Base-by-base conservation (phyloP, 2,113 vertebrate genomes). In the Peromyscus leucopus region DNA sequence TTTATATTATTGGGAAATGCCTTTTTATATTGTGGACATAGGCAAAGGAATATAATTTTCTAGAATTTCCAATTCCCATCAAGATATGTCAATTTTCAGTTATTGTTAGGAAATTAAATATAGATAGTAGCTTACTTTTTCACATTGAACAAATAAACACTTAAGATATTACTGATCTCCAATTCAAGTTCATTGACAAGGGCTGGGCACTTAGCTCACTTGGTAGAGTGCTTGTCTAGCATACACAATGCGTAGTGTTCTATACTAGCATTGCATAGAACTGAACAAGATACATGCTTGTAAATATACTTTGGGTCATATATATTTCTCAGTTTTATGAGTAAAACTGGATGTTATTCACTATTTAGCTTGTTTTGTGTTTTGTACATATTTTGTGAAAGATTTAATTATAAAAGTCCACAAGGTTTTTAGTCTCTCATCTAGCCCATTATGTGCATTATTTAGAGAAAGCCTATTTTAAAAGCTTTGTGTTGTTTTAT, bases 301-400 rank as follows among this genome's bases (percentile, higher is more conserved):
- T 4, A 65, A 36, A 42, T 55, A 72, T 93, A 55, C 39, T 88
- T 94, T 51, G 89, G 46, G 16, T 72, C 19, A 79, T 48, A 22
- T 85, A 2, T 2, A 51, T 94, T 91, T 93, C 78, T 95, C 19
- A 89, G 19, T 85, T 95, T 96, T 96, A 72, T 71, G 31, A 87
- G 42, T 75, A 95, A 91, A 86, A 67, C 55, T 71, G 61, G 86
- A 82, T 11, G 42, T 69, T 89, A 63, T 95, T 93, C 33, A 87
- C 46, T 69, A 65, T 71, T 91, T 80, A 93, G 5, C 12, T 92
- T 84, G 48, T 71, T 96, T 91, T 95, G 0, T 51, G 51, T 51
- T 51, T 51, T 51, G 10, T 55, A 24, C 91, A 2, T 76, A 65
- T 96, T 67, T 72, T 85, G 1, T 93, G 51, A 46, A 28, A 91